Base-by-base conservation (phyloP, 2,888 invertebrate genomes). In the Oscheius sp. region DNA sequence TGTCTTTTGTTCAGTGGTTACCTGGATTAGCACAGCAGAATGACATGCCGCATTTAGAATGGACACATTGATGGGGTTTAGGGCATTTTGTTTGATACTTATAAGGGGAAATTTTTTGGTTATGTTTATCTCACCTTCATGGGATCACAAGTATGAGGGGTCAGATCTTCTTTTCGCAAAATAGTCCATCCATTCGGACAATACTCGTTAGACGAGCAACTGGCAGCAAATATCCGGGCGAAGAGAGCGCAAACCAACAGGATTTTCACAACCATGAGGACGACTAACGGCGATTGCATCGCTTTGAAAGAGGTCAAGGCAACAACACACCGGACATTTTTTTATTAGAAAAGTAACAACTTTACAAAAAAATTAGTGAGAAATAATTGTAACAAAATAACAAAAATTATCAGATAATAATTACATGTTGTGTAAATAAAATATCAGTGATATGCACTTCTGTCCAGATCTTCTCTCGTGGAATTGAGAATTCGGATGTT, bases 1-100 rank as follows among this genome's bases (percentile, higher is more conserved):
- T n/a, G n/a, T n/a, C 23, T 2, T 6, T 27, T 9, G 18, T 55
- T 49, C 3, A 41, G 13, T 12, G n/a, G 1, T 76, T 64, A 85
- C 85, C 82, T 68, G 80, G 69, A 73, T 81, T 82, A 18, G 79
- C 83, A 75, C 85, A 85, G 64, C 85, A 85, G 55, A 85, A 85
- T 56, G 78, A 79, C 64, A 85, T 80, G 18, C 83, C 85, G 76
- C 85, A 85, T 46, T 82, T 82, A 1, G 85, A 81, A 52, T 81
- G 83, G 21, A 85, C 84, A 75, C 85, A 85, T 29, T 76, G 78
- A 72, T 84, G 80, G 23, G 85, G 85, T 56, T 85, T 85, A 18
- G 78, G 77, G 52, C 85, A 85, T 76, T 85, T 85, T 12, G 73
- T 46, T 35, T 76, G 71, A 18, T 69, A 58, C 72, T 72, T 18